Evolutionary conservation across 2,888 invertebrate species (phyloP).

Genomic region (Dryobota labecula): DNA sequence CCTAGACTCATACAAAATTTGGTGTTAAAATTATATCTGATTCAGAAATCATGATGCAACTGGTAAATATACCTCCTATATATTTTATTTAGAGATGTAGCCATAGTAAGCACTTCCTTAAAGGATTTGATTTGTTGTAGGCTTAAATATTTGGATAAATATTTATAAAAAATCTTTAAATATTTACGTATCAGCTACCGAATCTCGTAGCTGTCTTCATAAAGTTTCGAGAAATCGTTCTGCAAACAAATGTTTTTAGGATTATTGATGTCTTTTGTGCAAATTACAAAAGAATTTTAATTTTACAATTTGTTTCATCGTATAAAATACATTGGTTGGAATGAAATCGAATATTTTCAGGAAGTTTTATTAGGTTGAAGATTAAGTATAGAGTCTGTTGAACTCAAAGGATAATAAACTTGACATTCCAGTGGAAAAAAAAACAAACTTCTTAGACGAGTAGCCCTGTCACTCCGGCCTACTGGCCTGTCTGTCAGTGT

Average conservation of each 20-base stretch:
- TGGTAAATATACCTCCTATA: constrained; percentile 4
- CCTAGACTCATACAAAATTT: not conserved
- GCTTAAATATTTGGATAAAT: constrained; percentile 55
- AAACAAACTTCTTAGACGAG: constrained; percentile 16
- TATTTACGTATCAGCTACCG: constrained; percentile 59
- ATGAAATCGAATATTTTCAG: constrained; percentile 14
- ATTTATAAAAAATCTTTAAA: constrained; percentile 57
- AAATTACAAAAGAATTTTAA: constrained; percentile 35
- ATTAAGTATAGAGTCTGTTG: not conserved
- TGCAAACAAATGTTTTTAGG: constrained; percentile 47
- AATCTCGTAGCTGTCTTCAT: constrained; percentile 61
- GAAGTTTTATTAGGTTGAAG: not conserved
- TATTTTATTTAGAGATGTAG: constrained; percentile 1
- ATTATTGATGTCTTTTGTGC: constrained; percentile 55
- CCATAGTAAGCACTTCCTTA: constrained; percentile 18
- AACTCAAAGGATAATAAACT: constrained; percentile 5
- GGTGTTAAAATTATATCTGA: not conserved
- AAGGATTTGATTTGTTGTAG: constrained; percentile 60
- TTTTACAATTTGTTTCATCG: constrained; percentile 30
- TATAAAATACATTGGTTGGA: constrained; percentile 7
- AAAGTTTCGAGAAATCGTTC: constrained; percentile 57
- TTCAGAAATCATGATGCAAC: constrained; percentile 34
- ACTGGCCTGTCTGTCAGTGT: constrained; percentile 41
- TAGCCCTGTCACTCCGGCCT: constrained; percentile 27
- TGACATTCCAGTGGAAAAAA: not conserved